phyloP scores from a whole-genome alignment of 2,888 invertebrate genomes.

The Pasiphila rectangulata region DNA sequence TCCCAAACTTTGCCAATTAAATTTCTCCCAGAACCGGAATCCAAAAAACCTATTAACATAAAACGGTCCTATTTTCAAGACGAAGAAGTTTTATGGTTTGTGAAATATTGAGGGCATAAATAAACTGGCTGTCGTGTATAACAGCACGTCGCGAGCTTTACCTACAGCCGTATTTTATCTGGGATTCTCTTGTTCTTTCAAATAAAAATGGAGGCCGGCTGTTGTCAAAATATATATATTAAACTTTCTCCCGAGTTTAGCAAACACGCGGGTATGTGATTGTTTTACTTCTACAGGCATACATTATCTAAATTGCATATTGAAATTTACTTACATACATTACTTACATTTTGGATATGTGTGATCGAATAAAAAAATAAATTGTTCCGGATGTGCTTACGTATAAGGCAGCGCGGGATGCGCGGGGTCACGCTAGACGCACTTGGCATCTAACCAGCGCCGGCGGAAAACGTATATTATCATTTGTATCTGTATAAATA shows the following conservation, averaged over 20 bases:
- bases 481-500: no score
- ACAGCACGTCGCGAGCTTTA: conserved; percentile 69
- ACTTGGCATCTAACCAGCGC: no score
- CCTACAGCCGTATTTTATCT: conserved; percentile 72
- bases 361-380: no score
- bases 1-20: conserved; percentile 35
- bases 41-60: conserved; percentile 69
- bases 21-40: conserved; percentile 41
- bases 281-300: background rate
- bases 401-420: no score
- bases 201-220: conserved; percentile 61
- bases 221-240: conserved; percentile 43
- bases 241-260: conserved; percentile 36
- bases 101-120: conserved; percentile 79
- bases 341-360: background rate
- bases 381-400: no score
- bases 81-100: conserved; percentile 76
- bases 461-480: no score
- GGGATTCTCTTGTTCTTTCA: conserved; percentile 68
- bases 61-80: conserved; percentile 72
- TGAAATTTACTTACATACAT: background rate
- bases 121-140: conserved; percentile 73
- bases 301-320: background rate
- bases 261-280: background rate
- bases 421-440: no score